Evolutionary conservation across 2,888 invertebrate genomes (phyloP), one percentile per base, ranked within the genome.

Genomic region (Achlya flavicornis): DNA sequence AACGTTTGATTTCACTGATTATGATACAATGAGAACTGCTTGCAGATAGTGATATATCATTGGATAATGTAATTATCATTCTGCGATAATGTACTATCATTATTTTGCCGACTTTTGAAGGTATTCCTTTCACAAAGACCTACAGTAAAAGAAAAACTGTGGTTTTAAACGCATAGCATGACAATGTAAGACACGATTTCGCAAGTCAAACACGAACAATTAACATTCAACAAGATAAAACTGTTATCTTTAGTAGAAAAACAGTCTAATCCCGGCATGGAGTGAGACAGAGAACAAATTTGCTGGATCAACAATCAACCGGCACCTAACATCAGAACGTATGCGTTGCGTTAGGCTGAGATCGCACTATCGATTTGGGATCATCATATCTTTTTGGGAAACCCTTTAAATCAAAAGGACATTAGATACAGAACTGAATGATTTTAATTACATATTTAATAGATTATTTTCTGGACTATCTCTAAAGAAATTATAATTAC

Each of bases 241-340:
- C 84, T 85, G 86, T 90, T 88, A 85, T 87, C 87, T 87, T 86
- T 87, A 79, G 84, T 85, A 85, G 86, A 92, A 91, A 91, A 91
- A 91, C 92, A 89, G 88, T 86, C 87, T 92, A 90, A 92, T 91
- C 91, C 91, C 78, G 72, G 77, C 80, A 81, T 77, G 71, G 84
- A 89, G 87, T 84, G 87, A 88, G 88, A 88, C 86, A 75, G 78
- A 84, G 89, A 90, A 88, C 91, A 93, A 92, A 93, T 93, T 92
- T 93, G 89, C 92, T 89, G 85, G 80, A 87, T 80, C 88, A 92
- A 93, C 92, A 92, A 86, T 86, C 87, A 87, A 78, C 84, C 77
- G 83, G 86, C 88, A 91, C 87, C 90, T 89, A 85, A 84, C 86
- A 84, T 87, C 77, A 81, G 82, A 81, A 84, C 83, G 81, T 89